Evolutionary conservation across 2,113 vertebrate species (phyloP), one percentile per base, ranked within the genome.

Genomic region (Cricetomys ansorgei): DNA sequence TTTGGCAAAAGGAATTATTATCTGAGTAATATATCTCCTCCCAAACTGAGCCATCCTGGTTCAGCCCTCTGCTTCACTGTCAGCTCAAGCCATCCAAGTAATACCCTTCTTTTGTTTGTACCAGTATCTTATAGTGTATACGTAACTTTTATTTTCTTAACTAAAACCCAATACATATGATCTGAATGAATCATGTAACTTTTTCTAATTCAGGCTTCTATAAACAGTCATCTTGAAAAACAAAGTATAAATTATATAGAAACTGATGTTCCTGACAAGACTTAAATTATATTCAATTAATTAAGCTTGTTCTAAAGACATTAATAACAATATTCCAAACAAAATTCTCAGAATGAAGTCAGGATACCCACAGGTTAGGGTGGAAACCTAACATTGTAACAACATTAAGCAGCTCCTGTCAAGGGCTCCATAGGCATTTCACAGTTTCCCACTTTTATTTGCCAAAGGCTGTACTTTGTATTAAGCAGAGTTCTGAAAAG

Each of bases 141-240:
- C 2, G 65, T 0, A 86, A 12, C 48, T 43, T 69, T 40, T 70
- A 94, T 75, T 95, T 93, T 77, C 55, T 94, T 83, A 94, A 93
- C 73, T 94, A 85, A 92, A 94, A 89, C 3, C 1, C 21, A 91
- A 25, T 11, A 69, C n/a, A 76, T 9, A 77, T 62, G 23, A 93
- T n/a, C 31, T 73, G 43, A 91, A 21, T 73, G 43, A 91, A 21
- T 23, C 80, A 86, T 95, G 37, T 31, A 43, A 70, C 75, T 69
- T 83, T 95, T 67, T 48, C 37, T 19, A 85, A 53, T 64, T 57
- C 3, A 59, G 67, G 34, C 13, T 76, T 95, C 69, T 73, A 0
- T 55, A 96, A 94, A 84, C 70, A 95, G 62, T 57, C 59, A 84
- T 53, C n/a, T 95, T 89, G 50, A 96, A 96, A 90, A 93, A 92